Evolutionary conservation across 2,113 vertebrate genomes (phyloP).

Genomic region (Glaucidium brasilianum): DNA sequence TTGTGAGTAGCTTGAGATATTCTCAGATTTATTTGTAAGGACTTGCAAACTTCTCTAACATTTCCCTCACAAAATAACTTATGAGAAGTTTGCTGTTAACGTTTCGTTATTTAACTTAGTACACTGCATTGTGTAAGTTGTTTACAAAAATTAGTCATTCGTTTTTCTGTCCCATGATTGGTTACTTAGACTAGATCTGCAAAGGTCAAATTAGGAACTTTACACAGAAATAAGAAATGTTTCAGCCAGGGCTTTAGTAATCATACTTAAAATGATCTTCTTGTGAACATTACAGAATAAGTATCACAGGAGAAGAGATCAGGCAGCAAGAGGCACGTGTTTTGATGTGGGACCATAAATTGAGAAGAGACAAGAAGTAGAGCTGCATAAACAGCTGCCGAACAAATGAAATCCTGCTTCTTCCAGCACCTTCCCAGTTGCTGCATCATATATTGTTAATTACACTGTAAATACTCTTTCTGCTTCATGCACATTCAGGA

Average conservation of each 20-base stretch:
- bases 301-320: not conserved
- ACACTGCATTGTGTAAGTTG: not conserved
- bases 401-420: not conserved
- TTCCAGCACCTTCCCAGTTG: not conserved
- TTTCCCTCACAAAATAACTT: not conserved
- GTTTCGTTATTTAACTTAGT: not conserved
- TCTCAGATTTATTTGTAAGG: not conserved
- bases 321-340: not conserved
- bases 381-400: not conserved
- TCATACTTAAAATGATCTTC: not conserved
- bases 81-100: not conserved
- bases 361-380: not conserved
- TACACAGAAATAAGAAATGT: not conserved
- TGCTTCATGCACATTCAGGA: not conserved
- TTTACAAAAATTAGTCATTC: not conserved
- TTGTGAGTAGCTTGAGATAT: not conserved
- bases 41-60: not conserved
- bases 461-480: not conserved
- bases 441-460: not conserved
- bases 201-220: not conserved
- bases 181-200: not conserved
- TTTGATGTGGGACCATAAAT: not conserved
- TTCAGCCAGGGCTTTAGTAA: not conserved
- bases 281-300: not conserved
- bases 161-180: not conserved